These are phyloP conservation scores for Saturnia pavonia DNA, from an alignment of 2,888 invertebrate genomes.

Conservation along the genomic window DNA sequence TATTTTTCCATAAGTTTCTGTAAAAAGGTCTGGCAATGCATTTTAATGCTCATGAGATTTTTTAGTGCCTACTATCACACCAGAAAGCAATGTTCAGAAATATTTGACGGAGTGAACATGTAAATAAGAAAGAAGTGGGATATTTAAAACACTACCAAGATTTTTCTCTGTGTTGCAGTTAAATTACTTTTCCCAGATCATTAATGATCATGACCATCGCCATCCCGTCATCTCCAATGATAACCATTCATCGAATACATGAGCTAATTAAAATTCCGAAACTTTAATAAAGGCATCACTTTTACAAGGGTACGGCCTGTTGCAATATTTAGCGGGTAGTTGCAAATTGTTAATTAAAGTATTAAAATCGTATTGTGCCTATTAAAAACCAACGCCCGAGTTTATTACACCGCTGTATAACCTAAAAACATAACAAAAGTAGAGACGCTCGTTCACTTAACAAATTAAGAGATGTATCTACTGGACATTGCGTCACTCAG, in stretches of 20 bases:
- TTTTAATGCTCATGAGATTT: not conserved
- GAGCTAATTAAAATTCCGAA: conserved; percentile 17
- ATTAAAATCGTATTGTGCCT: conserved; percentile 26
- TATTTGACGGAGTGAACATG: not conserved
- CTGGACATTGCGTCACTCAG: too few relatives aligned
- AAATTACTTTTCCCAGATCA: not conserved
- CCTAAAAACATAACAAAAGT: not conserved
- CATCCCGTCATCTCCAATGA: too few relatives aligned
- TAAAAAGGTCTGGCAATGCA: too few relatives aligned
- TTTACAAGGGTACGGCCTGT: conserved; percentile 1
- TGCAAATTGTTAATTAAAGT: conserved; percentile 32
- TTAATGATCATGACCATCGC: too few relatives aligned
- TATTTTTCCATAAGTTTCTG: too few relatives aligned
- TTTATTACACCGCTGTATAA: conserved; percentile 28
- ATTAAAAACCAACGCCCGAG: conserved; percentile 33
- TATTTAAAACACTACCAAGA: too few relatives aligned
- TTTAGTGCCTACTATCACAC: not conserved
- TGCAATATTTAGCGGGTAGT: conserved; percentile 28
- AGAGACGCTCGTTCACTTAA: not conserved
- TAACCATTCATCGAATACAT: not conserved
- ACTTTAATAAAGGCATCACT: conserved; percentile 16
- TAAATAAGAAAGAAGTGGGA: too few relatives aligned
- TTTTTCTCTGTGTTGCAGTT: not conserved
- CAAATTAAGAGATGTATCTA: not conserved
- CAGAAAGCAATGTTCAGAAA: not conserved